A percentile compares a stretch with the other conserved stretches of the same genome.
Conservation (phyloP, 2,888 invertebrate genomes). For the Bhutanitis thaidina region DNA sequence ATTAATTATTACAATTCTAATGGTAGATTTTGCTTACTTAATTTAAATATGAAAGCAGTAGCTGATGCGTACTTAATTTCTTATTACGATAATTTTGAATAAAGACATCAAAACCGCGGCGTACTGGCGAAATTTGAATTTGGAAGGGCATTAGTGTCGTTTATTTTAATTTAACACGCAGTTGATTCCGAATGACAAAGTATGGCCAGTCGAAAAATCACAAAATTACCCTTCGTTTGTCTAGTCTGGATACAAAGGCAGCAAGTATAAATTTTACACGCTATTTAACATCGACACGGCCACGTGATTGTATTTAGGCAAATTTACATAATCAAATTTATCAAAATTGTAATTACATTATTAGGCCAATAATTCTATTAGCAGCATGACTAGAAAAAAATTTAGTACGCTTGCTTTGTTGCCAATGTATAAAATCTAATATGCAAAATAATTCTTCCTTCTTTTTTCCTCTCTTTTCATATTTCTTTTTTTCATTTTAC, state of each 20-base stretch:
- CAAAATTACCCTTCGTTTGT: conserved; percentile 60
- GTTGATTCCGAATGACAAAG: conserved; percentile 64
- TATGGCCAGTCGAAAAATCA: conserved; percentile 53
- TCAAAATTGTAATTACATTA: conserved; percentile 30
- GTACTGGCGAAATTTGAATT: conserved; percentile 59
- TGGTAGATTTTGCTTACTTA: conserved; percentile 38
- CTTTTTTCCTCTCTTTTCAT: too few species aligned
- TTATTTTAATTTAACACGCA: conserved; percentile 69
- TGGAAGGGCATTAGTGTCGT: conserved; percentile 57
- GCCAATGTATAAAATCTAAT: background rate
- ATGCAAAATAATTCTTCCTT: background rate
- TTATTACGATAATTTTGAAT: conserved; percentile 65
- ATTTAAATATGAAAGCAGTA: conserved; percentile 61
- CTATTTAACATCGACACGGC: conserved; percentile 71
- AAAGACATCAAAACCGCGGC: conserved; percentile 72
- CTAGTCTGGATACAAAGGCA: conserved; percentile 52
- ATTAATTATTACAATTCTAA: conserved; percentile 42
- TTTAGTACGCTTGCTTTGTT: conserved; percentile 3
- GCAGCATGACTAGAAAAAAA: conserved; percentile 24
- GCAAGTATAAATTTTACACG: conserved; percentile 58
- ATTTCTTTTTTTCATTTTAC: too few species aligned
- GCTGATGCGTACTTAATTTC: conserved; percentile 56
- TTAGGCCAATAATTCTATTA: conserved; percentile 43
- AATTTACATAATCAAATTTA: conserved; percentile 64
- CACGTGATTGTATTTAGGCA: conserved; percentile 50